Evolutionary conservation across 1,140 invertebrate genomes (phyloP).

Genomic region (Wiebesia pumilae): DNA sequence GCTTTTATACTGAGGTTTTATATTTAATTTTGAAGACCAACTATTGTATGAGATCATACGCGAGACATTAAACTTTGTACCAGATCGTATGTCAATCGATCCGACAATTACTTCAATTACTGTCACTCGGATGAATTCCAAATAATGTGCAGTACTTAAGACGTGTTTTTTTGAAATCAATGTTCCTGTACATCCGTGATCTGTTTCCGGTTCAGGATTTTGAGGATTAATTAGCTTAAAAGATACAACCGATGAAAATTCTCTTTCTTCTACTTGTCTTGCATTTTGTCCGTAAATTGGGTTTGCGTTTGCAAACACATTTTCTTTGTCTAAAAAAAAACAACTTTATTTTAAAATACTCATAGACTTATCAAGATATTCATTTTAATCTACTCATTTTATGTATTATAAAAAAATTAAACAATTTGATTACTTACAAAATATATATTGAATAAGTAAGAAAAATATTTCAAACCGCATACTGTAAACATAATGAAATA

Average conservation of each 20-base stretch:
- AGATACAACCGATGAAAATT: neutral
- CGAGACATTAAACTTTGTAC: neutral
- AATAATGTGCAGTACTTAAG: neutral
- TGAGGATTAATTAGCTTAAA: neutral
- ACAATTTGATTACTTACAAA: neutral
- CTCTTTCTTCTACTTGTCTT: neutral
- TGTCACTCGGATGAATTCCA: neutral
- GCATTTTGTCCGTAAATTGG: neutral
- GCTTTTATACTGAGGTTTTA: no score
- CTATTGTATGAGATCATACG: neutral
- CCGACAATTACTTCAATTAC: neutral
- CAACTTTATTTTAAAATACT: neutral
- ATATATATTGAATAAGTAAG: neutral
- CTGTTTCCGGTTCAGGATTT: neutral
- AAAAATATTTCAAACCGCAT: neutral
- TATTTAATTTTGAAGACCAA: neutral
- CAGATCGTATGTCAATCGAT: neutral
- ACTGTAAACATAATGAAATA: neutral
- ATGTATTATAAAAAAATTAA: neutral
- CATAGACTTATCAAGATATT: neutral
- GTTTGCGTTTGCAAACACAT: neutral
- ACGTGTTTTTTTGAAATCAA: neutral
- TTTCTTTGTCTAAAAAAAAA: neutral
- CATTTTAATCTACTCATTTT: no score
- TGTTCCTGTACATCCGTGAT: constrained; percentile 5